Base-by-base conservation (phyloP, 2,888 invertebrate genomes). In the Parnassius smintheus region DNA sequence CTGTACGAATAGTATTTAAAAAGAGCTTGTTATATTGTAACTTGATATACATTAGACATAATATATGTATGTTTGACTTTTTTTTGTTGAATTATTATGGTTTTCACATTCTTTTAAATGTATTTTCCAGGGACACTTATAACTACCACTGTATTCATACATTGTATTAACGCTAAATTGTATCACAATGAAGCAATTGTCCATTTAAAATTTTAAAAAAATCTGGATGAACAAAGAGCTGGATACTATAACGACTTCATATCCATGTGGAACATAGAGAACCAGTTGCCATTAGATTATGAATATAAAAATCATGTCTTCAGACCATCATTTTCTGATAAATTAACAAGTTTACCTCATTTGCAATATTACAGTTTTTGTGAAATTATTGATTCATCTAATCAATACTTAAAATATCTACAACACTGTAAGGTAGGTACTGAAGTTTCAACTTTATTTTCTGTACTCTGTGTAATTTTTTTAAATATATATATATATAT, bases 71-170 rank as follows among this genome's bases (percentile, higher is more conserved):
- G n/a, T n/a, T n/a, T 25, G 25, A 25, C 25, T 25, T 25, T 1
- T 25, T 25, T 25, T 2, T 25, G 3, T 25, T 25, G 7, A 25
- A n/a, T n/a, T 25, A 25, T 25, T 25, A 25, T 25, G 25, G 7
- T 25, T 25, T 3, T 25, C 25, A 4, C 4, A 25, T 25, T 44
- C 7, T 44, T 9, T 44, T 44, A 2, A 44, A 65, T 63, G 62
- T 72, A 62, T 48, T 54, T 82, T 83, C 56, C 86, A 96, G 96
- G 96, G 98, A 95, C 96, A 2, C 86, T 97, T 68, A 88, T 97
- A 56, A 97, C 97, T 0, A 94, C 95, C 61, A 94, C 97, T 58
- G 93, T 96, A 68, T 90, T 98, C 64, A 95, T 96, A 92, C 94
- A 96, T 72, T 95, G 96, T 72, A 93, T 97, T 59, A 94, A 96